These are phyloP conservation scores for Monoplex corrugatus DNA, from an alignment of 2,888 invertebrate species.

Conservation along the genomic window DNA sequence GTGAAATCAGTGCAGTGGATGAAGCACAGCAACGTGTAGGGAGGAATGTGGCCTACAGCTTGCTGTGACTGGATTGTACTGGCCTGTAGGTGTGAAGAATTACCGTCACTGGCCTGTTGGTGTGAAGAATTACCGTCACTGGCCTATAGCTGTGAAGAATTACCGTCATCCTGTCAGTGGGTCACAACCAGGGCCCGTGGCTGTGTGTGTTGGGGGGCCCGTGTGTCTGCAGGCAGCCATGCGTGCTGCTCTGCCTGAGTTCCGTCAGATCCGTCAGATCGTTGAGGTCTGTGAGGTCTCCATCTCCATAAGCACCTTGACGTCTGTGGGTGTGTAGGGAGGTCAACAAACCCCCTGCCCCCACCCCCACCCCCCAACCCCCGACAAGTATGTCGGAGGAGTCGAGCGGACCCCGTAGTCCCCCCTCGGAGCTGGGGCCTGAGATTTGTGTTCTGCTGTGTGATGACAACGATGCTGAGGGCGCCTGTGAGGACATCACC, in stretches of 20 bases:
- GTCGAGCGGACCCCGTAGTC: slow-evolving; percentile 47
- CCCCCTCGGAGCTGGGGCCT: neutral
- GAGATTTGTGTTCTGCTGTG: slow-evolving; percentile 50
- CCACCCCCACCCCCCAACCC: slow-evolving; percentile 12
- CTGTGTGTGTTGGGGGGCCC: neutral
- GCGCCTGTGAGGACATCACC: neutral
- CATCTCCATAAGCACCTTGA: neutral
- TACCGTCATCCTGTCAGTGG: neutral
- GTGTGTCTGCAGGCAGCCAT: neutral
- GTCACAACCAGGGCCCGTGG: neutral
- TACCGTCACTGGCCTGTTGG: neutral
- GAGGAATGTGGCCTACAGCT: neutral
- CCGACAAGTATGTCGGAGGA: slow-evolving; percentile 53
- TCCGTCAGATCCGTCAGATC: neutral
- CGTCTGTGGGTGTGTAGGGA: neutral
- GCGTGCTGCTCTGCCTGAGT: neutral
- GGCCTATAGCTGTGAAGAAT: neutral
- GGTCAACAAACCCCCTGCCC: neutral
- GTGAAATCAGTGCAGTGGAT: too few relatives aligned
- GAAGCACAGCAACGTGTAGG: too few relatives aligned
- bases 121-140: neutral
- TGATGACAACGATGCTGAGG: neutral
- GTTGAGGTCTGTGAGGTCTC: neutral
- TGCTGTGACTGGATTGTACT: neutral
- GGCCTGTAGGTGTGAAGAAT: neutral